Evolutionary conservation across 1,140 invertebrate species (phyloP).

Genomic region (Trichomalopsis sarcophagae): DNA sequence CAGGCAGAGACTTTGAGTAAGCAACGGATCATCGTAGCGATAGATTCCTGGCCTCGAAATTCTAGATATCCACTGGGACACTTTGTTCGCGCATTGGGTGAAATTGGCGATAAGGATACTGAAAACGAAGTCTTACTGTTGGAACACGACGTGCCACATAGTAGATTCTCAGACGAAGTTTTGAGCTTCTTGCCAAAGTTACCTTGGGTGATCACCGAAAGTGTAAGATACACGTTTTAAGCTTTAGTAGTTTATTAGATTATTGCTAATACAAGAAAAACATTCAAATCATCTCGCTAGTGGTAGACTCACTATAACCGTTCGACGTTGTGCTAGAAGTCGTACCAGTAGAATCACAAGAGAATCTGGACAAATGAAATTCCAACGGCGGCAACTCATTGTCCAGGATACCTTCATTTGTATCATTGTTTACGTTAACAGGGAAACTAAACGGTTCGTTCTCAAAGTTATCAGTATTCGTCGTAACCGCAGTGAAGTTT

Average conservation of each 20-base stretch:
- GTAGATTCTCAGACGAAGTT: slow-evolving; percentile 95
- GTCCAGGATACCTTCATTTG: neutral
- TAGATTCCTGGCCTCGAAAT: slow-evolving; percentile 93
- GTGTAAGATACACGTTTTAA: slow-evolving; percentile 74
- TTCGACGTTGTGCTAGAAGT: slow-evolving; percentile 7
- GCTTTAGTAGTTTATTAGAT: neutral
- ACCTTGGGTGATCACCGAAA: slow-evolving; percentile 91
- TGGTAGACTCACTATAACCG: neutral
- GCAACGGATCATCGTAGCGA: slow-evolving; percentile 93
- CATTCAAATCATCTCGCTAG: neutral
- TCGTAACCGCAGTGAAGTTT: slow-evolving; percentile 17
- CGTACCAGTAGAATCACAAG: slow-evolving; percentile 2
- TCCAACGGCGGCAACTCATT: neutral
- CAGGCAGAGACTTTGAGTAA: slow-evolving; percentile 87
- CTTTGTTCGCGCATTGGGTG: slow-evolving; percentile 90
- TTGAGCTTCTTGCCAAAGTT: slow-evolving; percentile 92
- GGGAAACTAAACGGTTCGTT: slow-evolving; percentile 20
- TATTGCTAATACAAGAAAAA: neutral
- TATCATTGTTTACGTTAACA: slow-evolving; percentile 5
- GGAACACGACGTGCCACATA: slow-evolving; percentile 98
- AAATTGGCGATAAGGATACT: slow-evolving; percentile 89
- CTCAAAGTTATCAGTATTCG: slow-evolving; percentile 19
- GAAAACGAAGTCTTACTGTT: slow-evolving; percentile 97
- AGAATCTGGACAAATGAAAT: slow-evolving; percentile 18
- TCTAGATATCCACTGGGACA: slow-evolving; percentile 89